Conservation (phyloP, 2,888 invertebrate genomes). For the Slavum lentiscoides region DNA sequence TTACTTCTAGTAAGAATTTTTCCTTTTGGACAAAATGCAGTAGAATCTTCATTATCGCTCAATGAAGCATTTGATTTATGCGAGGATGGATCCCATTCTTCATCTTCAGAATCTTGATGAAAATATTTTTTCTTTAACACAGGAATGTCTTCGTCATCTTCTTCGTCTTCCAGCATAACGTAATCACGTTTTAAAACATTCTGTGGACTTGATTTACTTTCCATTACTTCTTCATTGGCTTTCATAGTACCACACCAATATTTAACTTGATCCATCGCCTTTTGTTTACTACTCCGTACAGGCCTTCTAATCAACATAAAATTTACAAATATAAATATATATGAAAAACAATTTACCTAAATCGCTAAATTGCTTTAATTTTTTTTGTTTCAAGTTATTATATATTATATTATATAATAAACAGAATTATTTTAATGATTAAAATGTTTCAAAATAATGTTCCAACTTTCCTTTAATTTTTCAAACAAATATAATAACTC, state of each 20-base stretch:
- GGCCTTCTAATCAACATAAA: conserved; percentile 64
- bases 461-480: too few relatives aligned
- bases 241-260: conserved; percentile 77
- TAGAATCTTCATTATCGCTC: conserved; percentile 27
- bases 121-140: conserved; percentile 44
- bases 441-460: too few relatives aligned
- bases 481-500: background rate
- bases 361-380: too few relatives aligned
- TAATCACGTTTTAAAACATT: conserved; percentile 43
- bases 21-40: background rate
- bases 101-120: conserved; percentile 47
- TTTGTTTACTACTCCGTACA: conserved; percentile 77
- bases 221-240: conserved; percentile 62
- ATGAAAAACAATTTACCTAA: background rate
- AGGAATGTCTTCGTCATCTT: conserved; percentile 40
- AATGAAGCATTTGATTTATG: conserved; percentile 24
- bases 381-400: too few relatives aligned
- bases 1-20: conserved; percentile 37
- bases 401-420: too few relatives aligned
- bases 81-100: conserved; percentile 38
- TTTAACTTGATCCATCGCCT: conserved; percentile 80
- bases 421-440: too few relatives aligned
- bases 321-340: background rate
- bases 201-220: conserved; percentile 9
- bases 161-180: conserved; percentile 36